Evolutionary conservation across 2,888 invertebrate genomes (phyloP).

Genomic region (Caenorhabditis becei): DNA sequence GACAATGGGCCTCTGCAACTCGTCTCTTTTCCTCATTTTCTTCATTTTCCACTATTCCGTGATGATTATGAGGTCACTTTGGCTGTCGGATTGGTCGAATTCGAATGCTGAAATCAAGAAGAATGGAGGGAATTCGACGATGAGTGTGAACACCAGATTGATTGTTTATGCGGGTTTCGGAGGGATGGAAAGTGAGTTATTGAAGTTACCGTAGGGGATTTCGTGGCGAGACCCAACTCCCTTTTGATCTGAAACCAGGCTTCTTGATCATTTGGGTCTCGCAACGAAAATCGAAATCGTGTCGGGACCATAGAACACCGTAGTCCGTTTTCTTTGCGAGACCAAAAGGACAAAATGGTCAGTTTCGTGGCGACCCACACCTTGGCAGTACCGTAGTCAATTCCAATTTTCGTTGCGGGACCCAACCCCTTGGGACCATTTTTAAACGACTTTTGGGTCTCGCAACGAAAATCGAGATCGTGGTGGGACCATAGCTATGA

Average conservation of each 20-base stretch:
- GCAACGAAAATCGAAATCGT: neutral
- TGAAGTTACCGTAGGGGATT: neutral
- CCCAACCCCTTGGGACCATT: no score
- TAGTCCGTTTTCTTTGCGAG: no score
- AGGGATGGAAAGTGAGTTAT: slow-evolving; percentile 51
- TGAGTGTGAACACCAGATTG: slow-evolving; percentile 39
- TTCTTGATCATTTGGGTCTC: neutral
- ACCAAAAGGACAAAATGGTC: no score
- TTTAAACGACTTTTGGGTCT: no score
- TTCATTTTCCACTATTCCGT: slow-evolving; percentile 84
- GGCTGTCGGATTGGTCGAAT: slow-evolving; percentile 67
- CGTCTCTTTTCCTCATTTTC: slow-evolving; percentile 88
- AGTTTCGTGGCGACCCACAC: no score
- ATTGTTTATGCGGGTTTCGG: slow-evolving; percentile 60
- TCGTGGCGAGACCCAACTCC: no score
- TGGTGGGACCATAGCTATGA: no score
- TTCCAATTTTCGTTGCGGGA: no score
- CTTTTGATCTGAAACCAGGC: no score
- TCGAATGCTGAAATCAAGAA: slow-evolving; percentile 55
- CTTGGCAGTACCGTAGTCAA: no score
- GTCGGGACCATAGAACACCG: neutral
- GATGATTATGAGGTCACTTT: slow-evolving; percentile 59
- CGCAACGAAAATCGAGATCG: no score
- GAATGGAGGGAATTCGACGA: slow-evolving; percentile 3
- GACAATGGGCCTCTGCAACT: slow-evolving; percentile 86